A percentile compares a stretch with the other conserved stretches of the same genome.
These are phyloP conservation scores for Haliclystus octoradiatus DNA, from an alignment of 30 jellyfish, hydroid and myxozoan genomes.

Conservation along the genomic window DNA sequence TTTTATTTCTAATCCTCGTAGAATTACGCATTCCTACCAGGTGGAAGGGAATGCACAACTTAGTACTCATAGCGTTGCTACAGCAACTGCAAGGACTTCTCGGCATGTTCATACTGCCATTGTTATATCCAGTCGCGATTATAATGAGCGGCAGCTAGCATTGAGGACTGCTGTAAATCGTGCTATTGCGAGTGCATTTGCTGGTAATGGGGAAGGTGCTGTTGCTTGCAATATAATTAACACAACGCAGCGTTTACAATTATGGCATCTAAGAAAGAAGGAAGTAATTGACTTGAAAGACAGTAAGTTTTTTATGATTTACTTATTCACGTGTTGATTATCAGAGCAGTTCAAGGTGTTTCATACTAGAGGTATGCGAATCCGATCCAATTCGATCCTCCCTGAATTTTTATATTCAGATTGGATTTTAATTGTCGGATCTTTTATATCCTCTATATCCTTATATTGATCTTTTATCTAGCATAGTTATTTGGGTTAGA, in stretches of 20 bases:
- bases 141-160: constrained; percentile 30
- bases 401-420: too few species aligned
- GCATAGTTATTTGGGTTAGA: too few species aligned
- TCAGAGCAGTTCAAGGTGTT: background rate
- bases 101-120: constrained; percentile 85
- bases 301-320: constrained; percentile 22
- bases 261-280: constrained; percentile 48
- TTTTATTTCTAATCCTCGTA: constrained; percentile 27
- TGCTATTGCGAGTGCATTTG: constrained; percentile 89
- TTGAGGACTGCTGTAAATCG: constrained; percentile 76
- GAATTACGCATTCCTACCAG: constrained; percentile 1
- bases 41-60: constrained; percentile 24
- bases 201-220: constrained; percentile 89
- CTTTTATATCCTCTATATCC: too few species aligned
- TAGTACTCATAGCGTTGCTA: constrained; percentile 26
- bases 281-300: constrained; percentile 18
- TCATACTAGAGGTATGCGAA: too few species aligned
- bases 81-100: constrained; percentile 77
- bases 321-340: background rate
- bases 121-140: constrained; percentile 44
- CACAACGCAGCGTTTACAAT: constrained; percentile 84
- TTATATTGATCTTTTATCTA: too few species aligned
- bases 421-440: too few species aligned
- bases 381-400: too few species aligned
- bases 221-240: constrained; percentile 80